phyloP scores from a whole-genome alignment of 2,113 vertebrate genomes.

The Notarius lentiginosus region DNA sequence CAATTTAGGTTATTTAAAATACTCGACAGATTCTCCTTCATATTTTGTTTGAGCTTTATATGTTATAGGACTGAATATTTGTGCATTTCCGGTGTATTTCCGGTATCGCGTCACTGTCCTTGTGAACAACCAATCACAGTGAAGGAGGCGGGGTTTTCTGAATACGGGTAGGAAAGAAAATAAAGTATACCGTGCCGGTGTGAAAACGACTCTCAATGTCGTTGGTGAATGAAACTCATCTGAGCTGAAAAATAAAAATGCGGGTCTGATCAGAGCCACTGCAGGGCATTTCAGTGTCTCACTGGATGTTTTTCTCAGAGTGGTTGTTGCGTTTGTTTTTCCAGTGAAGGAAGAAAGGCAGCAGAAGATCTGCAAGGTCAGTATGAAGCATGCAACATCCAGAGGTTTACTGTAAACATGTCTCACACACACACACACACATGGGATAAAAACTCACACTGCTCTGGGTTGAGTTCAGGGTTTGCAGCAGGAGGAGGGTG shows the following conservation, averaged over 20 bases:
- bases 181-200: too few relatives aligned
- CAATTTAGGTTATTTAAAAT: background rate
- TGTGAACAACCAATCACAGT: background rate
- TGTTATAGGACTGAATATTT: background rate
- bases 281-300: slow-evolving; percentile 52
- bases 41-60: background rate
- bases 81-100: background rate
- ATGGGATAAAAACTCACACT: background rate
- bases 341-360: slow-evolving; percentile 56
- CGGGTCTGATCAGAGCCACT: background rate
- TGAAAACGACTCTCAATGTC: slow-evolving; percentile 8
- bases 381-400: slow-evolving; percentile 49
- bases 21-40: background rate
- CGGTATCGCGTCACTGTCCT: too few relatives aligned
- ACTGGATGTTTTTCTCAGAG: slow-evolving; percentile 39
- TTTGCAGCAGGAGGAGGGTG: too few relatives aligned
- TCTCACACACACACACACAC: background rate
- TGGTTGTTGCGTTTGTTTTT: slow-evolving; percentile 43
- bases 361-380: slow-evolving; percentile 70
- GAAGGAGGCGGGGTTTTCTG: background rate
- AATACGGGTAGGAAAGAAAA: slow-evolving; percentile 20
- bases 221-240: background rate
- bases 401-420: background rate
- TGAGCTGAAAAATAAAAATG: background rate
- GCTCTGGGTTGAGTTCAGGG: too few relatives aligned